Conservation (phyloP, 2,113 vertebrate species). For the Corydoras maculifer region DNA sequence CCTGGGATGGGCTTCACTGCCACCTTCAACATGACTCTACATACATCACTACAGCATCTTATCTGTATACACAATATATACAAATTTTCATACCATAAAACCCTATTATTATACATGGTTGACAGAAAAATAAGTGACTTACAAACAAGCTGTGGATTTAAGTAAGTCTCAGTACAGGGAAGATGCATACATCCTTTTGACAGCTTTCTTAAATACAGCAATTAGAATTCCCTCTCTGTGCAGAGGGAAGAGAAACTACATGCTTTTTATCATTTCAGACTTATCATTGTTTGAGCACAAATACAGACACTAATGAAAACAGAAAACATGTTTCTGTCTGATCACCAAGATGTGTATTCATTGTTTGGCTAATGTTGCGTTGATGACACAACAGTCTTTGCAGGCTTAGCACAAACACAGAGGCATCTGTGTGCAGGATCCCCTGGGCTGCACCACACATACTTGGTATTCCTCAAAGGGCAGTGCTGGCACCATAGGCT, state of each 20-base stretch:
- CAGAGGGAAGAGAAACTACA: neutral
- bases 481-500: conserved; percentile 27
- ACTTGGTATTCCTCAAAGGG: conserved; percentile 32
- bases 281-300: neutral
- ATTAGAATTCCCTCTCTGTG: neutral
- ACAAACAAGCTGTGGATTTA: no score
- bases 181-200: neutral
- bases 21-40: no score
- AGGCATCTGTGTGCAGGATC: conserved; percentile 26
- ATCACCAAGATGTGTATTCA: conserved; percentile 24
- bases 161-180: no score
- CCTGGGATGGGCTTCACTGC: no score
- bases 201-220: neutral
- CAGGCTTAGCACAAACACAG: conserved; percentile 32
- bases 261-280: conserved; percentile 15
- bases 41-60: no score
- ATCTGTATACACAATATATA: no score
- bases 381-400: conserved; percentile 2
- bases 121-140: no score
- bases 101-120: no score
- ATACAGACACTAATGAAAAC: conserved; percentile 9
- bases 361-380: conserved; percentile 21
- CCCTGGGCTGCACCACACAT: conserved; percentile 19
- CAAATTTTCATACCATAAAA: no score
- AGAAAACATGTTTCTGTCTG: conserved; percentile 23